Conservation (phyloP, 2,888 invertebrate genomes). For the Diarsia dahlii region DNA sequence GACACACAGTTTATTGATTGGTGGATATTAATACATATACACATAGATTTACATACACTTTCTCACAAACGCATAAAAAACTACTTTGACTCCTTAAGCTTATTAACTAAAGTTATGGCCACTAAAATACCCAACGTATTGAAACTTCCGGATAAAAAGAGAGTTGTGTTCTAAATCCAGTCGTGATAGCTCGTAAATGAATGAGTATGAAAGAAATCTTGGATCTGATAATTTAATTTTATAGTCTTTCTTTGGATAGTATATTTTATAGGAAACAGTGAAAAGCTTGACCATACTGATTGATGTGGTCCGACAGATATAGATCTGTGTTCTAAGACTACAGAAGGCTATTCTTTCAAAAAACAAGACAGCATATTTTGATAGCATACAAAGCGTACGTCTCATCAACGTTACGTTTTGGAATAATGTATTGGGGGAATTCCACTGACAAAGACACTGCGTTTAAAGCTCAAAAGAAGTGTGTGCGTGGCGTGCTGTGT, state of each 20-base stretch:
- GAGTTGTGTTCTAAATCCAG: conserved; percentile 36
- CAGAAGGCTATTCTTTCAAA: neutral
- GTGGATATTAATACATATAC: too few species aligned
- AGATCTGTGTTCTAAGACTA: neutral
- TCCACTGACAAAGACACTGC: too few species aligned
- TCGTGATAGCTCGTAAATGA: conserved; percentile 41
- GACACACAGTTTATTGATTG: too few species aligned
- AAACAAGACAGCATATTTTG: too few species aligned
- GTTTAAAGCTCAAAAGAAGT: too few species aligned
- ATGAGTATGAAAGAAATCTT: conserved; percentile 39
- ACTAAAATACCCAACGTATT: conserved; percentile 44
- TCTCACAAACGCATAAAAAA: conserved; percentile 54
- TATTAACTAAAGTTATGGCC: conserved; percentile 42
- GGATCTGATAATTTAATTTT: conserved; percentile 25
- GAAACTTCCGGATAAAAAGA: conserved; percentile 33
- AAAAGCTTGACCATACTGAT: neutral
- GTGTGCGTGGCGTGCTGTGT: too few species aligned
- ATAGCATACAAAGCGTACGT: too few species aligned
- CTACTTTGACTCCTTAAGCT: conserved; percentile 46
- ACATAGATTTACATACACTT: too few species aligned
- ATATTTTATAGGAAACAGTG: conserved; percentile 14
- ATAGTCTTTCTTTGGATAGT: conserved; percentile 30
- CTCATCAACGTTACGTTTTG: too few species aligned
- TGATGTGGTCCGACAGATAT: neutral
- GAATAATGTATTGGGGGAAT: too few species aligned